Conservation (phyloP, 2,797 vertebrate genomes). For the Sebastes diploproa region DNA sequence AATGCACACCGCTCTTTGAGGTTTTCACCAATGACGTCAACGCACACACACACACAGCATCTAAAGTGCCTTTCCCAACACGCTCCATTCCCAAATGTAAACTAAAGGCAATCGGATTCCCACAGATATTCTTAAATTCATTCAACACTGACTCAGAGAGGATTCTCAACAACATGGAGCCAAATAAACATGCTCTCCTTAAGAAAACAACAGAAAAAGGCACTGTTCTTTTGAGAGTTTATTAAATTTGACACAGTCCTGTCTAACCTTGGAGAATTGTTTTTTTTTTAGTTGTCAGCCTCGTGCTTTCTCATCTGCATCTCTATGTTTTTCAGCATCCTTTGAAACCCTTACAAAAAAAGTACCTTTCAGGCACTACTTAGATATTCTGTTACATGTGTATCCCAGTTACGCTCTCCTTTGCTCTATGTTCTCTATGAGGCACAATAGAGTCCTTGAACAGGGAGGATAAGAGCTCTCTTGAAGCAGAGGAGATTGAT, state of each 20-base stretch:
- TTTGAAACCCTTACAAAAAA: slow-evolving; percentile 40
- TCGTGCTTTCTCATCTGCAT: slow-evolving; percentile 21
- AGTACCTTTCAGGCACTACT: slow-evolving; percentile 18
- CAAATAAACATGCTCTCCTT: slow-evolving; percentile 6
- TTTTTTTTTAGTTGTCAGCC: background rate
- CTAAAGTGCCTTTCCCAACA: slow-evolving; percentile 36
- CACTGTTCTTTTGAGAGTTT: slow-evolving; percentile 1
- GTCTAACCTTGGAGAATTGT: slow-evolving; percentile 20
- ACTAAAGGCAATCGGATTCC: slow-evolving; percentile 33
- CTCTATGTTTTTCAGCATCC: slow-evolving; percentile 20
- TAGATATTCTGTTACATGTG: slow-evolving; percentile 23
- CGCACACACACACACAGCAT: slow-evolving; percentile 22
- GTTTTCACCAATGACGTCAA: slow-evolving; percentile 65
- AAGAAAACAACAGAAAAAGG: background rate
- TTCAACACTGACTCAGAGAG: slow-evolving; percentile 24
- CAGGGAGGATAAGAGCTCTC: slow-evolving; percentile 21
- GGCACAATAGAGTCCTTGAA: slow-evolving; percentile 49
- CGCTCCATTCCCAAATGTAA: slow-evolving; percentile 12
- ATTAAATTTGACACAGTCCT: slow-evolving; percentile 21
- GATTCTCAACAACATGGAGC: slow-evolving; percentile 1
- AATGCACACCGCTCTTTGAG: slow-evolving; percentile 64
- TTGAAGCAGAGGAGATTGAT: slow-evolving; percentile 34
- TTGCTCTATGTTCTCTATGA: slow-evolving; percentile 34
- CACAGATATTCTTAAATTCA: slow-evolving; percentile 19
- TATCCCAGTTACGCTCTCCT: slow-evolving; percentile 9